These are phyloP conservation scores for Microchrysa polita DNA, from an alignment of 2,888 invertebrate genomes.

Conservation along the genomic window DNA sequence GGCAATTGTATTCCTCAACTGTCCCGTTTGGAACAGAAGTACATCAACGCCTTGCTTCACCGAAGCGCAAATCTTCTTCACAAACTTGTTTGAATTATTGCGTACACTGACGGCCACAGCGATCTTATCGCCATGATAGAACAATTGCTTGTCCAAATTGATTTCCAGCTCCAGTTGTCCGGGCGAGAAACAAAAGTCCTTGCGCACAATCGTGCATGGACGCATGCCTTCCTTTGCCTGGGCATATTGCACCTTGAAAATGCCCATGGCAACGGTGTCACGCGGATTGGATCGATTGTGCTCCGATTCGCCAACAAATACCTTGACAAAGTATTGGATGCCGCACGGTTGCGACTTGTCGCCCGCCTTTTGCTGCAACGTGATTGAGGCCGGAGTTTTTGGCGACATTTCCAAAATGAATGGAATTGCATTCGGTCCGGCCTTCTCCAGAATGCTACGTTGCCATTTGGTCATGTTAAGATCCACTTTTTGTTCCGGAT, in stretches of 20 bases:
- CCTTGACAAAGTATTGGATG: conserved; percentile 90
- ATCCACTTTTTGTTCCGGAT: conserved; percentile 73
- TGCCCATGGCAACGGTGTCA: conserved; percentile 88
- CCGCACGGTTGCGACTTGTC: conserved; percentile 94
- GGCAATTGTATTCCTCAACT: conserved; percentile 90
- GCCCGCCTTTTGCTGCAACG: conserved; percentile 80
- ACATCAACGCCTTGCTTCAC: conserved; percentile 96
- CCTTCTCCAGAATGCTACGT: conserved; percentile 85
- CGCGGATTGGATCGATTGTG: conserved; percentile 67
- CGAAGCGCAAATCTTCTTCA: conserved; percentile 94
- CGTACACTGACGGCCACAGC: conserved; percentile 89
- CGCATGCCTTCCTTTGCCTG: conserved; percentile 89
- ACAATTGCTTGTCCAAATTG: conserved; percentile 92
- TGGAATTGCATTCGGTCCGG: conserved; percentile 85
- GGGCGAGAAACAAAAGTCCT: conserved; percentile 94
- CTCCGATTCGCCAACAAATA: conserved; percentile 74
- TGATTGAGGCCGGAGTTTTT: conserved; percentile 90
- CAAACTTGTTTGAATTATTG: conserved; percentile 94
- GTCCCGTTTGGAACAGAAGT: conserved; percentile 94
- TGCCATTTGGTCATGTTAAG: conserved; percentile 75
- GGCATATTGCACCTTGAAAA: conserved; percentile 92
- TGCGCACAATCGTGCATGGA: conserved; percentile 92
- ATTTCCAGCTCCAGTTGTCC: conserved; percentile 94
- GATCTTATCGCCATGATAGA: conserved; percentile 92
- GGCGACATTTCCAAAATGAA: conserved; percentile 85